Base-by-base conservation (phyloP, 2,888 invertebrate species). In the Leptothorax acervorum region DNA sequence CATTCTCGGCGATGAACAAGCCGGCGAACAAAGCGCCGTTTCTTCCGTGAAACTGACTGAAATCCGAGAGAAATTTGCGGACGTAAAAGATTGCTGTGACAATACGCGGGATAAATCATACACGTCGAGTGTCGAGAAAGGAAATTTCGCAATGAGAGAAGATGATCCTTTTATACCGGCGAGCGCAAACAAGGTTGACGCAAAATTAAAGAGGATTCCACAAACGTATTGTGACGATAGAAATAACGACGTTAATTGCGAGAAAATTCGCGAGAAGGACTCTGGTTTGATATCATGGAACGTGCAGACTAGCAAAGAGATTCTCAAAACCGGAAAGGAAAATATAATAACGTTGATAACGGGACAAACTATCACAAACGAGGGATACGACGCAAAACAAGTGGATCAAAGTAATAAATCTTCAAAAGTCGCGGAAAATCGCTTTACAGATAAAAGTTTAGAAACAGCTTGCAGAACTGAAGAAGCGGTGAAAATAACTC, bases 11-110 rank as follows among this genome's bases (percentile, higher is more conserved):
- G 66, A 84, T 11, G 85, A 82, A 28, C 76, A 74, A 70, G 18
- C 23, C 18, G 23, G 8, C 0, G 57, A n/a, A 39, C 53, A 45
- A 65, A 12, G 35, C 9, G 31, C 1, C 3, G 18, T 28, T 66
- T 39, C 48, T 73, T 66, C 63, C 15, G 76, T 62, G 23, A 62
- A 45, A 39, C 48, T 84, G 57, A 79, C 71, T 8, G 83, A 87
- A 15, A 81, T 86, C 51, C 63, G 18, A 18, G 62, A 74, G 3
- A 66, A 87, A 12, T 11, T 23, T n/a, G 23, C 35, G 45, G 12
- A 73, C 23, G 18, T 60, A 39, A 48, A 57, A 73, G 35, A 73
- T 73, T 11, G 71, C 35, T 8, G 31, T 2, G 65, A 60, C 57
- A 45, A 82, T 55, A 51, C 45, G 35, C 57, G 57, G 65, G 78